These are phyloP conservation scores for Dufourea novaeangliae DNA, from an alignment of 1,140 invertebrate species.

Conservation along the genomic window DNA sequence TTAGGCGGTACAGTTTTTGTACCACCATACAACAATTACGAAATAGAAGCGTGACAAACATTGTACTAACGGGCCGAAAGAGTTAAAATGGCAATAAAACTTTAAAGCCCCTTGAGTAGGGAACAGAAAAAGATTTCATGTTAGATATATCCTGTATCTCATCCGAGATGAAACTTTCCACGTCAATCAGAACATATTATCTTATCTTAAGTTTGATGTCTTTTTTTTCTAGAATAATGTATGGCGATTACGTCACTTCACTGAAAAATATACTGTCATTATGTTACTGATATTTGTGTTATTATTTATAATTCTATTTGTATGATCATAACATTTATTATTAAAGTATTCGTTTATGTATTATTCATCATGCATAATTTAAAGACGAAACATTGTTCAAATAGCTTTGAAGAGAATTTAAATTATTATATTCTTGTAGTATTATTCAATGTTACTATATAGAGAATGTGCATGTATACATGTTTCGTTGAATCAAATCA, in stretches of 20 bases:
- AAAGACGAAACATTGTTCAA: background rate
- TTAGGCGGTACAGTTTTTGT: too few species aligned
- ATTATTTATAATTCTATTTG: background rate
- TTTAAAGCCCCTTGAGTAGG: too few species aligned
- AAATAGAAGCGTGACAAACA: too few species aligned
- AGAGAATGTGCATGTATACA: background rate
- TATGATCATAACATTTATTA: background rate
- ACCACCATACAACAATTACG: too few species aligned
- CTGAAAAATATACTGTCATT: background rate
- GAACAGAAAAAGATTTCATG: too few species aligned
- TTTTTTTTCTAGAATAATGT: background rate
- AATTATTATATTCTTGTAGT: background rate
- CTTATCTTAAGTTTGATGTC: constrained; percentile 1
- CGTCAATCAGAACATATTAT: constrained; percentile 22
- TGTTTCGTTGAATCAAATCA: background rate
- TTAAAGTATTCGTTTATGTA: background rate
- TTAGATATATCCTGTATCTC: too few species aligned
- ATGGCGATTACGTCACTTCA: background rate
- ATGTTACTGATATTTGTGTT: background rate
- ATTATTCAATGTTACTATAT: background rate
- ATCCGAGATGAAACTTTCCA: constrained; percentile 26
- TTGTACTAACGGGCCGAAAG: too few species aligned
- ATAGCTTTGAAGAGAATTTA: background rate
- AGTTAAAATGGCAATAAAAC: too few species aligned
- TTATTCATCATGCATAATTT: background rate